phyloP scores from a whole-genome alignment of 1,140 invertebrate species.

The Tachypleus tridentatus region DNA sequence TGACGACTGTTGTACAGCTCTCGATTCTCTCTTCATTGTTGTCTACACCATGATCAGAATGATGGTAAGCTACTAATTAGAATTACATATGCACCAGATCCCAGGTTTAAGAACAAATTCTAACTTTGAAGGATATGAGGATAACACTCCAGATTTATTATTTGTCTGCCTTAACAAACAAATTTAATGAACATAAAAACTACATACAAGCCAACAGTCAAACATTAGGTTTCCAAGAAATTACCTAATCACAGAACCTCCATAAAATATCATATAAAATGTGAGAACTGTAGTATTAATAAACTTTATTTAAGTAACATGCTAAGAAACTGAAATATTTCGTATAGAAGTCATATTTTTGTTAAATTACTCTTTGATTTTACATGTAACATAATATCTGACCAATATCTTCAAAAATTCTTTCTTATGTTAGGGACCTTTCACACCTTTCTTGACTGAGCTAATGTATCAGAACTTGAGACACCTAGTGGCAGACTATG shows the following conservation, averaged over 20 bases:
- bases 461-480: slow-evolving; percentile 85
- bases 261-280: too few species aligned
- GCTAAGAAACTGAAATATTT: too few species aligned
- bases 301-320: too few species aligned
- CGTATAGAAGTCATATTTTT: too few species aligned
- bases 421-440: slow-evolving; percentile 52
- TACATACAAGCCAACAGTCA: too few species aligned
- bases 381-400: slow-evolving; percentile 6
- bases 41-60: slow-evolving; percentile 77
- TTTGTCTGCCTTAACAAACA: too few species aligned
- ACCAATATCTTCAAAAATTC: slow-evolving; percentile 13
- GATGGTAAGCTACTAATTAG: slow-evolving; percentile 44
- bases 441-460: slow-evolving; percentile 94
- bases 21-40: slow-evolving; percentile 80
- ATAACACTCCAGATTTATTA: too few species aligned
- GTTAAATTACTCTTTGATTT: neutral
- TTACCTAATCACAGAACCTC: too few species aligned
- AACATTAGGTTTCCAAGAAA: too few species aligned
- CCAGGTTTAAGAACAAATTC: neutral
- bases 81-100: slow-evolving; percentile 8
- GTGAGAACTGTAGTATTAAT: too few species aligned
- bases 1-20: slow-evolving; percentile 65
- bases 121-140: too few species aligned
- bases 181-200: too few species aligned
- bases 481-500: slow-evolving; percentile 30